A percentile compares a stretch with the other conserved stretches of the same genome.
phyloP scores from a whole-genome alignment of 2,797 vertebrate species.

The Orestias chungarensis region DNA sequence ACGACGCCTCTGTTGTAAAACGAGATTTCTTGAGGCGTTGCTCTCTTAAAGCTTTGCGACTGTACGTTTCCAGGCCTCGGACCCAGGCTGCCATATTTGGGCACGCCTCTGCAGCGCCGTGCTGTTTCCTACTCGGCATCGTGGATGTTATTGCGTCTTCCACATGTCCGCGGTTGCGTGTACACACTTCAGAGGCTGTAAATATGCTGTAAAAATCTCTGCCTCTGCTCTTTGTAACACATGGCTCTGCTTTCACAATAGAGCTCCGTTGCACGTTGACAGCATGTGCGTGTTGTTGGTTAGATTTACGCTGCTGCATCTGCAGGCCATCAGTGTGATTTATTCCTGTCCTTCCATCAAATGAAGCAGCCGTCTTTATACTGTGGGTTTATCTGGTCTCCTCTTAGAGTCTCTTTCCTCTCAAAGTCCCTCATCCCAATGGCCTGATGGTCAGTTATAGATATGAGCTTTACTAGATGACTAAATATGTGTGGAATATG shows the following conservation, averaged over 20 bases:
- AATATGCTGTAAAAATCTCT: constrained; percentile 16
- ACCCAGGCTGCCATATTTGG: constrained; percentile 21
- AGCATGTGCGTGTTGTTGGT: constrained; percentile 24
- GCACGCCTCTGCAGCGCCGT: constrained; percentile 9
- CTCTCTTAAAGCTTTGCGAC: constrained; percentile 5
- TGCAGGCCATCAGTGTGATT: constrained; percentile 54
- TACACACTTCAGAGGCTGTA: constrained; percentile 27
- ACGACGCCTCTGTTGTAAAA: constrained; percentile 15
- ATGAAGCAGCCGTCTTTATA: constrained; percentile 45
- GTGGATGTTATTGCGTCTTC: constrained; percentile 17
- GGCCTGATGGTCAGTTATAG: background rate
- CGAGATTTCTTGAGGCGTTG: background rate
- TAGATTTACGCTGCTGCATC: constrained; percentile 31
- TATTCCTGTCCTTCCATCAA: background rate
- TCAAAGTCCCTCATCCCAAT: constrained; percentile 10
- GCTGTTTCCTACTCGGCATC: background rate
- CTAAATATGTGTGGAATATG: background rate
- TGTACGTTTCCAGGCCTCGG: background rate
- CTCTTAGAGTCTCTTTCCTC: constrained; percentile 7
- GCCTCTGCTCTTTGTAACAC: constrained; percentile 7
- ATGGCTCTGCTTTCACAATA: background rate
- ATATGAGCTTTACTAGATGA: background rate
- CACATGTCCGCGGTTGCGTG: constrained; percentile 25
- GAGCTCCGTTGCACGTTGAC: constrained; percentile 6
- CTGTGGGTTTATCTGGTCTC: constrained; percentile 24